phyloP scores from a whole-genome alignment of 1,140 invertebrate genomes.

The Anadara kagoshimensis region DNA sequence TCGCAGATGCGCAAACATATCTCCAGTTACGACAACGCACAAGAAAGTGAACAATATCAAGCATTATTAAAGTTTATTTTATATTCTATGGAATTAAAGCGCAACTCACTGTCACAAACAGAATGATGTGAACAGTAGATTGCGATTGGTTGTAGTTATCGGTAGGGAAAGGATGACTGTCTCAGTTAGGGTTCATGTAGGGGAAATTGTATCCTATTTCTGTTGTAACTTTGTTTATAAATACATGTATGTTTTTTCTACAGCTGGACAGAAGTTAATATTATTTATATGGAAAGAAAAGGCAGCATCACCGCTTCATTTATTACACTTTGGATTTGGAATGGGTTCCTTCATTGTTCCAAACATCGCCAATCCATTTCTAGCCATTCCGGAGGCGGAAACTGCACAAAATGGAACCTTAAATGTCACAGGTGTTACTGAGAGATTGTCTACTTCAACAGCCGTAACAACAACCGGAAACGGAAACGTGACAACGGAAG shows the following conservation, averaged over 20 bases:
- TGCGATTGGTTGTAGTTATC: too few species aligned
- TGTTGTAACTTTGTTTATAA: too few species aligned
- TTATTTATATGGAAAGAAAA: slow-evolving; percentile 46
- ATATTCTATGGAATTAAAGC: too few species aligned
- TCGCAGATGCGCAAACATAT: too few species aligned
- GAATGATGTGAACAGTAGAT: too few species aligned
- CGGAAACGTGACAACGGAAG: neutral
- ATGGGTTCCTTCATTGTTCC: slow-evolving; percentile 54
- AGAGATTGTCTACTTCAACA: neutral
- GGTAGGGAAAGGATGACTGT: too few species aligned
- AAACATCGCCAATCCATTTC: slow-evolving; percentile 48
- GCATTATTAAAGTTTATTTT: too few species aligned
- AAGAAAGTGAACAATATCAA: too few species aligned
- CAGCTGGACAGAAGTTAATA: slow-evolving; percentile 49
- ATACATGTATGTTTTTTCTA: slow-evolving; percentile 6
- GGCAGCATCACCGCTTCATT: slow-evolving; percentile 45
- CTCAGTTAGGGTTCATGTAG: too few species aligned
- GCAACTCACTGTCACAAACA: too few species aligned
- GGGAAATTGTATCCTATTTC: too few species aligned
- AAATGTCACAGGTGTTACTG: neutral
- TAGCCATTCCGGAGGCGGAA: slow-evolving; percentile 11
- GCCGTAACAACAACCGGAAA: neutral
- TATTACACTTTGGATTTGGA: slow-evolving; percentile 55
- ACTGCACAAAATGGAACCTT: neutral
- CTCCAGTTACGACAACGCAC: too few species aligned